Conservation (phyloP, 23 tunicate species). For the Halocynthia aurantium region DNA sequence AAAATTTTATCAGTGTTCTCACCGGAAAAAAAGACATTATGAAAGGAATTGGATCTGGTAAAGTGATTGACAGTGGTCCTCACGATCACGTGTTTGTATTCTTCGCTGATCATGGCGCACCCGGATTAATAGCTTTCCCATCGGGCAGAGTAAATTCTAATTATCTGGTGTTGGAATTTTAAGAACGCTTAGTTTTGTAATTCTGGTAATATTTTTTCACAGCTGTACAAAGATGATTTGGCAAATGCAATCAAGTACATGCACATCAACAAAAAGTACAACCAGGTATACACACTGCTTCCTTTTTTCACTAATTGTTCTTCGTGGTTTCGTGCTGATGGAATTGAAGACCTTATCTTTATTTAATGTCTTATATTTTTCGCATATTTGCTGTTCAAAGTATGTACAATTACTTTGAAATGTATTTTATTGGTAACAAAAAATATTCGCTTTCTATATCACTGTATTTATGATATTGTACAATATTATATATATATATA, state of each 20-base stretch:
- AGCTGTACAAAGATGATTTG: conserved; percentile 64
- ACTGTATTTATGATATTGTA: too few relatives aligned
- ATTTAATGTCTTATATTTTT: too few relatives aligned
- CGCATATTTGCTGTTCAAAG: too few relatives aligned
- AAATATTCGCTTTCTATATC: too few relatives aligned
- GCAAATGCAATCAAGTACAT: conserved; percentile 64
- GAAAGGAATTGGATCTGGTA: conserved; percentile 60
- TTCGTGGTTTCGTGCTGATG: background rate
- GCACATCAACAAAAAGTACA: conserved; percentile 51
- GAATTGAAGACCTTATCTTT: too few relatives aligned
- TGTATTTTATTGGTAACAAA: too few relatives aligned
- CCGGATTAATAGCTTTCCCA: conserved; percentile 82
- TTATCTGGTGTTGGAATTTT: background rate
- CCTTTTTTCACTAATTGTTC: background rate
- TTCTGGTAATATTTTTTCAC: background rate
- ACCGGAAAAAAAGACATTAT: conserved; percentile 57
- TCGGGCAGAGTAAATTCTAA: conserved; percentile 35
- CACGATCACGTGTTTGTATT: conserved; percentile 82
- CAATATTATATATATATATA: too few relatives aligned
- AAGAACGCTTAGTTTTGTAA: background rate
- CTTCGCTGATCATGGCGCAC: conserved; percentile 81
- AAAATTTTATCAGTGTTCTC: conserved; percentile 56
- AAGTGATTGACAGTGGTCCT: conserved; percentile 60
- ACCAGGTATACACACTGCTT: conserved; percentile 25
- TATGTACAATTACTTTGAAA: too few relatives aligned